These are phyloP conservation scores for Listronotus bonariensis DNA, from an alignment of 1,140 invertebrate species.

Conservation along the genomic window DNA sequence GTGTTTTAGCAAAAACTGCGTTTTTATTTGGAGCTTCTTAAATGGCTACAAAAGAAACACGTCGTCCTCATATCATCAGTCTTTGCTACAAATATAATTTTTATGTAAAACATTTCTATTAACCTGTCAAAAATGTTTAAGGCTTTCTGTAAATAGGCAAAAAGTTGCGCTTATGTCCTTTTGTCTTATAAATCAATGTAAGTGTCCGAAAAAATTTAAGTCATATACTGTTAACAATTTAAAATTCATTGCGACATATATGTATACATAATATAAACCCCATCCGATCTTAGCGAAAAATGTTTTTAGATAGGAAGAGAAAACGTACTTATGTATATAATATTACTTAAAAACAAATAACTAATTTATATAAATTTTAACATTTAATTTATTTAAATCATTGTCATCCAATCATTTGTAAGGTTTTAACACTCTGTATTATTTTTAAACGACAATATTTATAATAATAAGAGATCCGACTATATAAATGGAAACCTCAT, in stretches of 20 bases:
- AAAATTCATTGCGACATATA: no score
- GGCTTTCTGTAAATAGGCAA: slow-evolving; percentile 33
- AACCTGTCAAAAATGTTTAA: slow-evolving; percentile 2
- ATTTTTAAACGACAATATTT: no score
- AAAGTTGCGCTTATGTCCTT: slow-evolving; percentile 28
- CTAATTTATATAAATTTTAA: neutral
- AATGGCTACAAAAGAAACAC: no score
- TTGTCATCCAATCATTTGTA: no score
- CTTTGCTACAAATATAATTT: no score
- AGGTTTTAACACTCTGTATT: no score
- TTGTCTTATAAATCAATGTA: slow-evolving; percentile 29
- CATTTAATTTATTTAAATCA: neutral
- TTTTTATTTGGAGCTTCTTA: no score
- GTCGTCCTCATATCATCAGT: no score
- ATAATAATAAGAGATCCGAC: no score
- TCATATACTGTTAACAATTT: slow-evolving; percentile 22
- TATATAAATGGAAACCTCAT: no score
- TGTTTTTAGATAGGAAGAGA: slow-evolving; percentile 25
- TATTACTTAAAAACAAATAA: neutral
- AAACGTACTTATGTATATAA: slow-evolving; percentile 14
- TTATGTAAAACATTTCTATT: neutral
- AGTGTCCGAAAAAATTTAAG: slow-evolving; percentile 30
- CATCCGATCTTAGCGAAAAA: slow-evolving; percentile 26
- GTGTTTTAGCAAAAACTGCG: no score
- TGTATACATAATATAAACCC: slow-evolving; percentile 16